Evolutionary conservation across 1,140 invertebrate species (phyloP), one percentile per base, ranked within the genome.

Genomic region (Oscheius sp.): DNA sequence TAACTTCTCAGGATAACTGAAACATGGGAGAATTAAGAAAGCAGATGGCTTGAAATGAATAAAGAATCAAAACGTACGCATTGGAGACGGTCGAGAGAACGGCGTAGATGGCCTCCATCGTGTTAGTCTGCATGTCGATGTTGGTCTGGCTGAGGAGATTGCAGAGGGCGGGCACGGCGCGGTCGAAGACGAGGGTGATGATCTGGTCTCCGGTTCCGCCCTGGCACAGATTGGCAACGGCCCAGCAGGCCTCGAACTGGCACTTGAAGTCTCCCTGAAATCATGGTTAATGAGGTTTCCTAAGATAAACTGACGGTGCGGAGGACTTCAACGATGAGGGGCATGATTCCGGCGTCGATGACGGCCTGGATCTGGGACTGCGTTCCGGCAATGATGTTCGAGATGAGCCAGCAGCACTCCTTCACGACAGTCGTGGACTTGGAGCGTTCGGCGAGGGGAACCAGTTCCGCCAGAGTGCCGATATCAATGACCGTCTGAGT

Each of bases 221-320:
- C 32, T 76, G 73, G 10, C 59, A 76, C 42, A 77, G 28, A 23
- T 77, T 77, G 32, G 76, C 68, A 18, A 77, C 35, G 23, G 67
- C 58, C 76, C 76, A 77, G 26, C 52, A 61, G 1, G 74, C 75
- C 42, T 77, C 76, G 46, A 72, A 72, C 38, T 77, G 74, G 34
- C 76, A 77, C 29, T 77, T 77, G 58, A 64, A 78, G 38, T 77
- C 75, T 26, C 76, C 76, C 73, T 76, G n/a, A n/a, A n/a, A n/a
- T n/a, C n/a, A 23, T 42, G 35, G 36, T 35, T 4, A 75, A 46
- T 46, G 36, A 20, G 18, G 46, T 23, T n/a, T n/a, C n/a, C n/a
- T n/a, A n/a, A 75, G 18, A 28, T 68, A 64, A 32, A 46, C 52
- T 76, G 10, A 77, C 74, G n/a, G 34, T 32, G 13, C 46, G 58